Evolutionary conservation across 2,113 vertebrate genomes (phyloP).

Genomic region (Potamarius usumacintae): DNA sequence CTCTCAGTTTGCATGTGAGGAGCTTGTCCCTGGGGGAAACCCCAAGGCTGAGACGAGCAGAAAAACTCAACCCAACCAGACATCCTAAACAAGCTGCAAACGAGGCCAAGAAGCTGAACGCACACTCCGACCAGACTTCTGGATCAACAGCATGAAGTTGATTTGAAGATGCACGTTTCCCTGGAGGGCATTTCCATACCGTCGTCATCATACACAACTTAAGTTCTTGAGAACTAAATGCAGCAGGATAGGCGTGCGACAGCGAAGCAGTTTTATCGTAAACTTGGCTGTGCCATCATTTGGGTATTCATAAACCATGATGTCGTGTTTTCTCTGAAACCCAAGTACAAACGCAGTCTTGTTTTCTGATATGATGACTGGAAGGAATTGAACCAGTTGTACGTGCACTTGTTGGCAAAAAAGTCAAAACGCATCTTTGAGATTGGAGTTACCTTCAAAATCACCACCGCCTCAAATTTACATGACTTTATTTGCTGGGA

Average conservation of each 20-base stretch:
- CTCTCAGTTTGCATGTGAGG: constrained; percentile 57
- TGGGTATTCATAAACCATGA: background rate
- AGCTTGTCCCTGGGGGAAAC: constrained; percentile 35
- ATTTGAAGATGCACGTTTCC: background rate
- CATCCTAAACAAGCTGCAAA: constrained; percentile 37
- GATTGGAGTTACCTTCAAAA: background rate
- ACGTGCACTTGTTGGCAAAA: background rate
- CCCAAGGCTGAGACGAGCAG: constrained; percentile 8
- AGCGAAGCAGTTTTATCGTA: background rate
- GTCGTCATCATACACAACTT: background rate
- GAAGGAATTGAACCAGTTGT: background rate
- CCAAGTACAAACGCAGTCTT: background rate
- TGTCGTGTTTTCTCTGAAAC: background rate
- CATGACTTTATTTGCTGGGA: background rate
- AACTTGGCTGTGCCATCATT: background rate
- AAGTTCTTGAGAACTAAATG: too few relatives aligned
- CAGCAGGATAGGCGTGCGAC: background rate
- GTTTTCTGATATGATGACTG: background rate
- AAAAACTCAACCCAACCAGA: constrained; percentile 24
- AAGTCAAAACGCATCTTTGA: background rate
- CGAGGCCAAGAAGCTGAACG: background rate
- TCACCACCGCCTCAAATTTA: background rate
- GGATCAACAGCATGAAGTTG: background rate
- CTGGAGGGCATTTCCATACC: background rate
- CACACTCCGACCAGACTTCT: background rate